Evolutionary conservation across 2,888 invertebrate genomes (phyloP).

Genomic region (Eucera pruinosa): DNA sequence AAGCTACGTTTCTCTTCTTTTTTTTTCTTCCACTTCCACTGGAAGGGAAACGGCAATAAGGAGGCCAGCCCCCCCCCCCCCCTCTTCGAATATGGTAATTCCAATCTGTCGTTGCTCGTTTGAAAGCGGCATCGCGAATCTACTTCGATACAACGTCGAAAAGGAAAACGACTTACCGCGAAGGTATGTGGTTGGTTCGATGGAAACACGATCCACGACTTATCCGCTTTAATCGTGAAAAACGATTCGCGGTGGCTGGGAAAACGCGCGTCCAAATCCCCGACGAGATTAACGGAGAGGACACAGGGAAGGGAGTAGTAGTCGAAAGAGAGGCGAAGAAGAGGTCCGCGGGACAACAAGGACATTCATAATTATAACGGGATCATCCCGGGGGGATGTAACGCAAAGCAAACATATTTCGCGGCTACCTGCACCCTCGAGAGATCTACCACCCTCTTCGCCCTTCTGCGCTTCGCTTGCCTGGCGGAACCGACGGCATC

Average conservation of each 20-base stretch:
- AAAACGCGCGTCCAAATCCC: slow-evolving; percentile 6
- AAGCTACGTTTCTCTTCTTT: slow-evolving; percentile 24
- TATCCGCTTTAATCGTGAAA: slow-evolving; percentile 26
- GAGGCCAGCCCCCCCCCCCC: slow-evolving; percentile 73
- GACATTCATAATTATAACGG: slow-evolving; percentile 80
- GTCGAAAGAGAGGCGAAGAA: slow-evolving; percentile 53
- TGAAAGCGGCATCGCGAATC: slow-evolving; percentile 53
- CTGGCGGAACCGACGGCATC: slow-evolving; percentile 70
- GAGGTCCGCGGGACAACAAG: slow-evolving; percentile 67
- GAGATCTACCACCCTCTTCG: slow-evolving; percentile 61
- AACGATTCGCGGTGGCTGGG: not conserved
- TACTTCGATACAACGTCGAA: slow-evolving; percentile 31
- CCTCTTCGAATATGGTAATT: slow-evolving; percentile 80
- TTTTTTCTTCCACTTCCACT: slow-evolving; percentile 7
- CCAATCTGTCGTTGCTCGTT: slow-evolving; percentile 77
- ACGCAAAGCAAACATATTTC: slow-evolving; percentile 80
- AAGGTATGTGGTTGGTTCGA: too few species aligned
- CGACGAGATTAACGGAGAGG: slow-evolving; percentile 4
- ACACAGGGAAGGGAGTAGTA: not conserved
- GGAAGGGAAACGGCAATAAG: slow-evolving; percentile 76
- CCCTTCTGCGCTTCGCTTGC: slow-evolving; percentile 24
- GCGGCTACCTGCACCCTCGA: slow-evolving; percentile 72
- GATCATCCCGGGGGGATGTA: slow-evolving; percentile 77
- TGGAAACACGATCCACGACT: slow-evolving; percentile 2
- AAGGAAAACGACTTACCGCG: too few species aligned